Evolutionary conservation across 1,140 invertebrate species (phyloP).

Genomic region (Proctacanthus coquilletti): DNA sequence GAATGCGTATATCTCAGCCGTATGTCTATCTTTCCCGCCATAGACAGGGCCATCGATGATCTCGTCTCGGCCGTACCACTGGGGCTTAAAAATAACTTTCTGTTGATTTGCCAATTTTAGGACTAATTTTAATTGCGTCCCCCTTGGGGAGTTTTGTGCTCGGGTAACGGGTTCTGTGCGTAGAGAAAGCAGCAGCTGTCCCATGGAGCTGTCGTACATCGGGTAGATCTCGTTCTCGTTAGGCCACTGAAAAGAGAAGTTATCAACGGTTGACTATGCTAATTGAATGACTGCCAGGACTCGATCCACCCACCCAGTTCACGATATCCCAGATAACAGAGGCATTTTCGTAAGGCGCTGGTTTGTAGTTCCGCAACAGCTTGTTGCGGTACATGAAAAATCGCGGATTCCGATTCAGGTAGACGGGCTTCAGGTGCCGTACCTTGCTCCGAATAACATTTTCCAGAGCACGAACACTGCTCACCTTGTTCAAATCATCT

Average conservation of each 20-base stretch:
- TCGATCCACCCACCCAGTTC: constrained; percentile 23
- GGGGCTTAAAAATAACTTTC: constrained; percentile 78
- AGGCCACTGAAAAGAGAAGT: constrained; percentile 44
- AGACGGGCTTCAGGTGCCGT: constrained; percentile 22
- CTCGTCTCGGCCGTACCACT: constrained; percentile 63
- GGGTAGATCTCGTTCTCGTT: constrained; percentile 49
- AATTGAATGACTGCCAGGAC: neutral
- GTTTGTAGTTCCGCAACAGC: constrained; percentile 25
- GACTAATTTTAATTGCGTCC: constrained; percentile 81
- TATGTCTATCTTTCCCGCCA: constrained; percentile 77
- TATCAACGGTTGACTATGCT: neutral
- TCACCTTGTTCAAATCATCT: constrained; percentile 16
- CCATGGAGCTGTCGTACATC: constrained; percentile 42
- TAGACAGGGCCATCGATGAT: constrained; percentile 68
- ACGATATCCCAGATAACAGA: constrained; percentile 28
- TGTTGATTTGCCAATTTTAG: constrained; percentile 61
- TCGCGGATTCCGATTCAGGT: constrained; percentile 28
- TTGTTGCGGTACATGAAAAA: constrained; percentile 29
- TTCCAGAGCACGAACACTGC: constrained; percentile 20
- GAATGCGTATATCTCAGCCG: constrained; percentile 91
- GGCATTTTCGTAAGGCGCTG: constrained; percentile 21
- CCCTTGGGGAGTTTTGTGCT: constrained; percentile 59
- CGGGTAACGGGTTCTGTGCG: constrained; percentile 49
- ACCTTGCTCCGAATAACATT: constrained; percentile 23
- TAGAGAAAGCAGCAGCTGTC: constrained; percentile 53